These are phyloP conservation scores for Odontocerum albicorne DNA, from an alignment of 2,888 invertebrate species.

Conservation along the genomic window DNA sequence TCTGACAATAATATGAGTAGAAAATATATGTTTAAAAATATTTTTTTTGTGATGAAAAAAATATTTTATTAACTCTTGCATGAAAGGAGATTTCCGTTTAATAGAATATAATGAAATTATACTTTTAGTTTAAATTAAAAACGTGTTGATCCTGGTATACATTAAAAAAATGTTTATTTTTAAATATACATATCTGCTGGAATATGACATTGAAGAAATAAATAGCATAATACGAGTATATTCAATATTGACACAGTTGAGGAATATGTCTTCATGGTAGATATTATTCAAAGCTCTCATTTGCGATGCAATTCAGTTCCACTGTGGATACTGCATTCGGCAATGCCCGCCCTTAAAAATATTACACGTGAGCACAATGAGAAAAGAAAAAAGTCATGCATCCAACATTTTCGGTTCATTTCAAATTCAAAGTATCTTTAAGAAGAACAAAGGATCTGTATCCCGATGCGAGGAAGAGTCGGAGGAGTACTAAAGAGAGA, in stretches of 20 bases:
- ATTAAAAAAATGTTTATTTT: too few relatives aligned
- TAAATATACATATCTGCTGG: too few relatives aligned
- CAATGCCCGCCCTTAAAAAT: constrained; percentile 23
- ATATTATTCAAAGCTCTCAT: constrained; percentile 31
- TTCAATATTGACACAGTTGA: constrained; percentile 20
- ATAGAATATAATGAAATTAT: too few relatives aligned
- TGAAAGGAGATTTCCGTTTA: too few relatives aligned
- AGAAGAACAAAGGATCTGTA: constrained; percentile 34
- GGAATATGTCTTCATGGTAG: constrained; percentile 4
- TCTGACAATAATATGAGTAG: too few relatives aligned
- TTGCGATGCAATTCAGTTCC: constrained; percentile 30
- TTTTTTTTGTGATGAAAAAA: too few relatives aligned
- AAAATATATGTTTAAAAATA: too few relatives aligned
- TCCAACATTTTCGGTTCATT: constrained; percentile 34
- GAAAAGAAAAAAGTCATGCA: constrained; percentile 19
- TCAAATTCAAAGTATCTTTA: constrained; percentile 35
- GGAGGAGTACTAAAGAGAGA: constrained; percentile 15
- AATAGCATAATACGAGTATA: too few relatives aligned
- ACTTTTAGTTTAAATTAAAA: too few relatives aligned
- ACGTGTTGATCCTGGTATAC: too few relatives aligned
- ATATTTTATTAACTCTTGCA: too few relatives aligned
- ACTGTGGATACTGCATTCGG: constrained; percentile 6
- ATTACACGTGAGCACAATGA: constrained; percentile 15
- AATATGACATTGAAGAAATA: too few relatives aligned
- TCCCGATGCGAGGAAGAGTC: constrained; percentile 8